Conservation (phyloP, 2,797 vertebrate genomes). For the Cyprinodon diabolis region DNA sequence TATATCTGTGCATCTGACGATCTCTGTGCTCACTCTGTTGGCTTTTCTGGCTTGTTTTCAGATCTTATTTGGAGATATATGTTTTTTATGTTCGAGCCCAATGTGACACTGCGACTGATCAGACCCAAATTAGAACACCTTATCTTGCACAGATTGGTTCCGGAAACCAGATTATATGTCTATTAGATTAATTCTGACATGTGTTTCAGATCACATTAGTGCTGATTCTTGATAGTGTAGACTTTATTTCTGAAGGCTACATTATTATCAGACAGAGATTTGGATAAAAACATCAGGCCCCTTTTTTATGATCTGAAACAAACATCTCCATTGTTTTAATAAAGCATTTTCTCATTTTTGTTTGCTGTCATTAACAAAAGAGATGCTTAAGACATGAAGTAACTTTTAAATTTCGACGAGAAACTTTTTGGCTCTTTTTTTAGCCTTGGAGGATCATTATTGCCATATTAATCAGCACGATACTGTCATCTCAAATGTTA, state of each 20-base stretch:
- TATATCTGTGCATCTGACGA: constrained; percentile 62
- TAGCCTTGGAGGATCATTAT: constrained; percentile 51
- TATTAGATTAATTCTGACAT: constrained; percentile 70
- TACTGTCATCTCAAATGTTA: constrained; percentile 74
- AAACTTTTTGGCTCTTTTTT: constrained; percentile 40
- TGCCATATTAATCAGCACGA: constrained; percentile 75
- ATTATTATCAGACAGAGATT: constrained; percentile 54
- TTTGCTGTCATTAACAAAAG: constrained; percentile 50
- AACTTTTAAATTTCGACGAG: constrained; percentile 36
- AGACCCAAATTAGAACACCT: constrained; percentile 82
- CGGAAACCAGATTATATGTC: constrained; percentile 72
- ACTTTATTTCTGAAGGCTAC: constrained; percentile 62
- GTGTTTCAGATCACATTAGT: constrained; percentile 55
- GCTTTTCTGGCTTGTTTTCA: constrained; percentile 60
- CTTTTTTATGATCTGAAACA: constrained; percentile 57
- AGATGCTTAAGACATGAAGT: constrained; percentile 39
- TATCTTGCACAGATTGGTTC: constrained; percentile 89
- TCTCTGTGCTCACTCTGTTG: constrained; percentile 28
- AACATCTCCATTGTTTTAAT: constrained; percentile 59
- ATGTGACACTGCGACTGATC: constrained; percentile 86
- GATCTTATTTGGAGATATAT: constrained; percentile 67
- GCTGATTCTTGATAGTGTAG: constrained; percentile 50
- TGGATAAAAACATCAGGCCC: constrained; percentile 54
- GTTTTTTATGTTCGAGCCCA: constrained; percentile 47
- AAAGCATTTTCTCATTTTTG: constrained; percentile 58